A percentile compares a stretch with the other conserved stretches of the same genome.
Conservation (phyloP, 2,113 vertebrate genomes). For the Pangasianodon gigas region DNA sequence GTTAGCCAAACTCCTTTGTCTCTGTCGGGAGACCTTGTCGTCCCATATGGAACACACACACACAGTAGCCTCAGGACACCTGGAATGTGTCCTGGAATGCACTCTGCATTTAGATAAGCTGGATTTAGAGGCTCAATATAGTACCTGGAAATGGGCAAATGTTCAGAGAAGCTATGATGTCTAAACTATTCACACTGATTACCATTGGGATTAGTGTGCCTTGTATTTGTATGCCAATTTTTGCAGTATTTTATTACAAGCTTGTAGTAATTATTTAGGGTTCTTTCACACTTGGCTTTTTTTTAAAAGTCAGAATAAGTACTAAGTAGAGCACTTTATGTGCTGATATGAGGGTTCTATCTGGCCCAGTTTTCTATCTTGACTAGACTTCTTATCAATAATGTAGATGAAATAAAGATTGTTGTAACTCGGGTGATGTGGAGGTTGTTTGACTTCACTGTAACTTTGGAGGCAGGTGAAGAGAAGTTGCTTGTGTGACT, state of each 20-base stretch:
- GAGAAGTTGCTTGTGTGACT: not conserved
- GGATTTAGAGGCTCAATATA: constrained; percentile 3
- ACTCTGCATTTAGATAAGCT: constrained; percentile 34
- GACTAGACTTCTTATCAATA: not conserved
- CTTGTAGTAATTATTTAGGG: not conserved
- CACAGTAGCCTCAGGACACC: constrained; percentile 32
- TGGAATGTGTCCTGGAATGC: constrained; percentile 31
- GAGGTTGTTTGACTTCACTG: not conserved
- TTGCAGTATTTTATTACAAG: not conserved
- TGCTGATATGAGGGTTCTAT: not conserved
- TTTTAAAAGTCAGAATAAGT: not conserved
- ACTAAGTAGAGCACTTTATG: not conserved
- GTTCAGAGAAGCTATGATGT: constrained; percentile 21
- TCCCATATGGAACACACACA: constrained; percentile 31
- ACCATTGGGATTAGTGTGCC: not conserved
- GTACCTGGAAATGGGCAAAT: constrained; percentile 11
- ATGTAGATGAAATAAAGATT: not conserved
- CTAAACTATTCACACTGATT: constrained; percentile 6
- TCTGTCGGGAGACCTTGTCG: constrained; percentile 28
- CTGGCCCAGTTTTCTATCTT: not conserved
- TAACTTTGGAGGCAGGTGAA: not conserved
- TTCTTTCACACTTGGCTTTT: not conserved
- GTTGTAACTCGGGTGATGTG: not conserved
- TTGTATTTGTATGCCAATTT: not conserved
- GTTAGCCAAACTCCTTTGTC: constrained; percentile 48